Conservation (phyloP, 2,888 invertebrate genomes). For the Seladonia tumulorum region DNA sequence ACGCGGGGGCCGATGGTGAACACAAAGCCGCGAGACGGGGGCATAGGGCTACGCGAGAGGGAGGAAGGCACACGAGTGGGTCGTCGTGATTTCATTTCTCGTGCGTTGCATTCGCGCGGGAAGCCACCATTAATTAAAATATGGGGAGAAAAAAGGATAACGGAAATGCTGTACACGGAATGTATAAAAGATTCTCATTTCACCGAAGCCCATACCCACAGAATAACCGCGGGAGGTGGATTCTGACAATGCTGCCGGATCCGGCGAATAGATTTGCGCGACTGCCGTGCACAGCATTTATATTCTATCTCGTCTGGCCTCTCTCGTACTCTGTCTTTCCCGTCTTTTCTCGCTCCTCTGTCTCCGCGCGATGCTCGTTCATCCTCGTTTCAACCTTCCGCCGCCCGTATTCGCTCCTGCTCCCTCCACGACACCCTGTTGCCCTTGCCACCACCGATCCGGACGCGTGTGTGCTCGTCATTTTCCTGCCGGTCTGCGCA, state of each 20-base stretch:
- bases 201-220: conserved; percentile 66
- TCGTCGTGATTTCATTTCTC: conserved; percentile 71
- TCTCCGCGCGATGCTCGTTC: background rate
- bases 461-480: conserved; percentile 49
- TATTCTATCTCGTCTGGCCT: conserved; percentile 45
- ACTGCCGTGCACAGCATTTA: conserved; percentile 69
- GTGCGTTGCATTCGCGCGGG: conserved; percentile 66
- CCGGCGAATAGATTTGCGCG: conserved; percentile 72
- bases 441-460: background rate
- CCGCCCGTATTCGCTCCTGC: background rate
- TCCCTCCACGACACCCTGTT: background rate
- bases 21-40: conserved; percentile 27
- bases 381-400: background rate
- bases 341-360: background rate
- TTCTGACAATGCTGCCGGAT: conserved; percentile 73
- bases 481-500: conserved; percentile 43
- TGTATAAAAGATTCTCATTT: conserved; percentile 79
- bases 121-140: conserved; percentile 78
- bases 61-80: conserved; percentile 47
- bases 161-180: conserved; percentile 75
- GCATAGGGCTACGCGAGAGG: conserved; percentile 16
- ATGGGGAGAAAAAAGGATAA: conserved; percentile 71
- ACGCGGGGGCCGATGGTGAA: conserved; percentile 10
- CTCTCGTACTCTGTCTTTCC: background rate
- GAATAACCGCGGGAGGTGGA: conserved; percentile 68